Evolutionary conservation across 2,888 invertebrate species (phyloP).

Genomic region (Brenthis hecate): DNA sequence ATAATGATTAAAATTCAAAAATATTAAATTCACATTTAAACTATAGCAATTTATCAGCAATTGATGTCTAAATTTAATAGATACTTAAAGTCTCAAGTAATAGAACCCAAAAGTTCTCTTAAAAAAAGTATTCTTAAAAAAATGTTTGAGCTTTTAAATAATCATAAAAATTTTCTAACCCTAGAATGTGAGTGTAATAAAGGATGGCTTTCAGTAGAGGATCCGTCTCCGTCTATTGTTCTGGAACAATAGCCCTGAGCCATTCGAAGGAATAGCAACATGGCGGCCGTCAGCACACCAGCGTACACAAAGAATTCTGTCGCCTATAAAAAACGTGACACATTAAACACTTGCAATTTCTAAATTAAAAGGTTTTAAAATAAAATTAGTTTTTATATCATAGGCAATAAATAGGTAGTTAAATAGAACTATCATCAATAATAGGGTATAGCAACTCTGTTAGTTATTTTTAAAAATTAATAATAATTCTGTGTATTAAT

Average conservation of each 20-base stretch:
- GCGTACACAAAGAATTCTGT: constrained; percentile 90
- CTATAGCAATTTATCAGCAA: too few species aligned
- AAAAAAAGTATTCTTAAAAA: neutral
- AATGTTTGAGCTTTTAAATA: constrained; percentile 21
- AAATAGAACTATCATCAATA: too few species aligned
- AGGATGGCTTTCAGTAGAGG: constrained; percentile 68
- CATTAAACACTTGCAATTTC: constrained; percentile 7
- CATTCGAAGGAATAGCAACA: constrained; percentile 84
- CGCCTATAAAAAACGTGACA: constrained; percentile 75
- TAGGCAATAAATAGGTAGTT: neutral
- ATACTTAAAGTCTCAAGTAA: too few species aligned
- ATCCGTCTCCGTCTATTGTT: constrained; percentile 64
- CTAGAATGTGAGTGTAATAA: constrained; percentile 64
- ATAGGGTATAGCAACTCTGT: too few species aligned
- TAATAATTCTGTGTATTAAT: too few species aligned
- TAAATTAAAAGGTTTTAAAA: neutral
- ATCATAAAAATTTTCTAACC: constrained; percentile 46
- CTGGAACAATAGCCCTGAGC: constrained; percentile 71
- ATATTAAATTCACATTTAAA: too few species aligned
- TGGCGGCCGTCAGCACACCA: constrained; percentile 84
- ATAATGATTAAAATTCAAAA: too few species aligned
- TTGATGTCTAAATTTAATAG: too few species aligned
- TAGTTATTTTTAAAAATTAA: too few species aligned
- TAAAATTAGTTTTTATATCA: neutral
- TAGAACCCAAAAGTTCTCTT: too few species aligned